phyloP scores from a whole-genome alignment of 2,797 vertebrate genomes.

The Sebastes itinus region DNA sequence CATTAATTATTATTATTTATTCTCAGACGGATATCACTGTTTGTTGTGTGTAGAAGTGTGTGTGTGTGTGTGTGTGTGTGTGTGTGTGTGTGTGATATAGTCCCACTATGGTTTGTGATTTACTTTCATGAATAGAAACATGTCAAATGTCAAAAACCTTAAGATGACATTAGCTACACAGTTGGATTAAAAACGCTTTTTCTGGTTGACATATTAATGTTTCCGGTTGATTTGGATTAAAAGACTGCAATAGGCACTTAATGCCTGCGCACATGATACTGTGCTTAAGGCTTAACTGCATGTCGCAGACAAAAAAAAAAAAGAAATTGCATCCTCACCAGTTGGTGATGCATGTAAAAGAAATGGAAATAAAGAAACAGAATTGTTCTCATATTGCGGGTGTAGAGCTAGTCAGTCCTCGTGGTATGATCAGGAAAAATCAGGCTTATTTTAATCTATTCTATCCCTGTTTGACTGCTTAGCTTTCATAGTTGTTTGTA shows the following conservation, averaged over 20 bases:
- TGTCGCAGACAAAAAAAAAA: background rate
- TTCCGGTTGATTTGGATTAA: background rate
- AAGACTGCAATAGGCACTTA: background rate
- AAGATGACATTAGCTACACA: background rate
- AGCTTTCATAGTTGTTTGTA: background rate
- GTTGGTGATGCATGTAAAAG: background rate
- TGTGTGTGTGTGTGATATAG: no score
- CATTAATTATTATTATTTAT: no score
- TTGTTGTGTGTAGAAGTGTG: no score
- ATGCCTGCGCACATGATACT: background rate
- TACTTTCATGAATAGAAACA: no score
- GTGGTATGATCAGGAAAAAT: no score
- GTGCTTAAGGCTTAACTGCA: background rate
- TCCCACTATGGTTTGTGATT: no score
- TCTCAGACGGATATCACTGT: no score
- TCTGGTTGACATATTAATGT: background rate
- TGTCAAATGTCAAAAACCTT: background rate
- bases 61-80: no score
- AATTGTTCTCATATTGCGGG: no score
- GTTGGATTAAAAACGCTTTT: background rate
- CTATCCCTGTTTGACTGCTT: no score
- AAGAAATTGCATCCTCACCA: rapidly evolving
- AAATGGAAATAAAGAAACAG: background rate
- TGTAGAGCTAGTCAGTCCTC: no score
- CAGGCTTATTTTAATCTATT: background rate